Evolutionary conservation across 2,797 vertebrate genomes (phyloP).

Genomic region (Sebastes jordani): DNA sequence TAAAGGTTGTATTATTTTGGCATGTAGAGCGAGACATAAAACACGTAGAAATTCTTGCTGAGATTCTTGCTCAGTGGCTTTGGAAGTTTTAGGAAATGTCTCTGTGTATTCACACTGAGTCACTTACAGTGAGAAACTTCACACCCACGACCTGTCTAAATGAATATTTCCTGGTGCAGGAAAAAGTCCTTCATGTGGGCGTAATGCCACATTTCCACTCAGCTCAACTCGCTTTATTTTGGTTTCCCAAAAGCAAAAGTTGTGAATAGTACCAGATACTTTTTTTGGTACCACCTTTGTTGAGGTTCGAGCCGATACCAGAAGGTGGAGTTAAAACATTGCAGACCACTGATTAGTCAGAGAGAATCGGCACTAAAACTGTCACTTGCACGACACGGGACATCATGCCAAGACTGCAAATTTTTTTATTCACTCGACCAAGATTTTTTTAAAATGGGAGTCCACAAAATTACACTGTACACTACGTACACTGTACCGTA

Average conservation of each 20-base stretch:
- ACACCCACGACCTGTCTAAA: slow-evolving; percentile 33
- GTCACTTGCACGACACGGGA: neutral
- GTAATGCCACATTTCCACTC: neutral
- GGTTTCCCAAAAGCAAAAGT: neutral
- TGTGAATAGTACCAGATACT: neutral
- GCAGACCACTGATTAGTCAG: neutral
- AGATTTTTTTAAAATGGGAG: neutral
- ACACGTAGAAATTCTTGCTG: neutral
- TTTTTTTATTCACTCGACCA: neutral
- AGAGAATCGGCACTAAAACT: neutral
- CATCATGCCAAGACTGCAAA: neutral
- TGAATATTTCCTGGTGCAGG: slow-evolving; percentile 46
- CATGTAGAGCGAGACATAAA: neutral
- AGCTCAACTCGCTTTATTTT: neutral
- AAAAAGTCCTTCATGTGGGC: slow-evolving; percentile 40
- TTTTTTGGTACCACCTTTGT: neutral
- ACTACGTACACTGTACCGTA: neutral
- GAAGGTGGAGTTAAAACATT: neutral
- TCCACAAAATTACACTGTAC: neutral
- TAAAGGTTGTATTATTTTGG: neutral
- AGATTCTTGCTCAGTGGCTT: neutral
- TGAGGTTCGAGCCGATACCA: neutral
- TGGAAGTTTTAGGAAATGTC: slow-evolving; percentile 17
- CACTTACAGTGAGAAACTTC: slow-evolving; percentile 30
- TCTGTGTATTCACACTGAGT: slow-evolving; percentile 36